Conservation (phyloP, 2,888 invertebrate genomes). For the Camptogramma bilineatum region DNA sequence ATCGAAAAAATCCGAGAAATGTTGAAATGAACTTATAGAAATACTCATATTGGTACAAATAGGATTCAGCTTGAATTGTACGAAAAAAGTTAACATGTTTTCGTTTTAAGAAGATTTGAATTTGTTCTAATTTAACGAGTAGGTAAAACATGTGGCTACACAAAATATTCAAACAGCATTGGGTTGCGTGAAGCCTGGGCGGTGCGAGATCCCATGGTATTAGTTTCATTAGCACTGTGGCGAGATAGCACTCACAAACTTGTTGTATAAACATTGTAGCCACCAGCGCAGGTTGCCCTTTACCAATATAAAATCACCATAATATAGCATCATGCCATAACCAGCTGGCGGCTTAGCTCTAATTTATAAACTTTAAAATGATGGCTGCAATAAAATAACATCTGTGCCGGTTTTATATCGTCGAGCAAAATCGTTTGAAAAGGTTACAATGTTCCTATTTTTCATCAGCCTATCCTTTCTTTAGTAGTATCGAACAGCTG, state of each 20-base stretch:
- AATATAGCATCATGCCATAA: constrained; percentile 44
- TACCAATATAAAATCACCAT: constrained; percentile 55
- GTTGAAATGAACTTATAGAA: constrained; percentile 32
- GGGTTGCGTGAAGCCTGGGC: constrained; percentile 50
- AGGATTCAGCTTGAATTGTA: constrained; percentile 13
- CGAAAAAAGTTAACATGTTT: background rate
- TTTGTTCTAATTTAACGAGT: constrained; percentile 33
- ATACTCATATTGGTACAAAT: constrained; percentile 38
- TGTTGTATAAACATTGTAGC: constrained; percentile 56
- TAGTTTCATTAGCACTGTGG: constrained; percentile 68
- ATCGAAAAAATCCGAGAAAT: constrained; percentile 56
- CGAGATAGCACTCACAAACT: constrained; percentile 51
- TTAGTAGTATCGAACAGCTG: constrained; percentile 75
- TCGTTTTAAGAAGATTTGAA: background rate
- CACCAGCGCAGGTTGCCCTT: constrained; percentile 52
- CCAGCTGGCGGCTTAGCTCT: constrained; percentile 60
- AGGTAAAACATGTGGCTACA: constrained; percentile 53
- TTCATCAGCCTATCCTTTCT: constrained; percentile 66
- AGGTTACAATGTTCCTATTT: constrained; percentile 57
- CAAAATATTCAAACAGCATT: constrained; percentile 80
- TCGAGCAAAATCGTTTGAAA: constrained; percentile 65
- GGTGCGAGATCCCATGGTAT: constrained; percentile 64
- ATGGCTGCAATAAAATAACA: constrained; percentile 47
- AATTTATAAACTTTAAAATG: constrained; percentile 50
- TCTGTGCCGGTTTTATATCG: constrained; percentile 58